phyloP scores from a whole-genome alignment of 1,140 invertebrate species.

The Battus philenor region DNA sequence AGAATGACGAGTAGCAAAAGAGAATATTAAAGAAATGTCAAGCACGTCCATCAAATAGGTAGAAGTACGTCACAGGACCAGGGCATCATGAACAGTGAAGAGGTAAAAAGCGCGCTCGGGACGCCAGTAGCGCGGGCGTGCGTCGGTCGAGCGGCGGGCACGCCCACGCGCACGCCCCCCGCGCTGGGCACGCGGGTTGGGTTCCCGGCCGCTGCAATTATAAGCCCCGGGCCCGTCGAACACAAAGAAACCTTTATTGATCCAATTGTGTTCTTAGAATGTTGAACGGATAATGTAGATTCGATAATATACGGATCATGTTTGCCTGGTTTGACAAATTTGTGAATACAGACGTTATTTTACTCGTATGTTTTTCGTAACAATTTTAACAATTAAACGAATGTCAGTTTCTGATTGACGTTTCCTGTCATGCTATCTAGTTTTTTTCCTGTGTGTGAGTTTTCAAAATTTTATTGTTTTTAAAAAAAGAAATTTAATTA shows the following conservation, averaged over 20 bases:
- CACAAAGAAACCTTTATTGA: slow-evolving; percentile 3
- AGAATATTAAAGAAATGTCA: no score
- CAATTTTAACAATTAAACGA: no score
- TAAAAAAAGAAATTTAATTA: no score
- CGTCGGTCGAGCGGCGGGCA: slow-evolving; percentile 21
- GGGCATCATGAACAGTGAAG: slow-evolving; percentile 30
- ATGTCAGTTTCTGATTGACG: no score
- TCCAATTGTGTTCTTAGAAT: slow-evolving; percentile 4
- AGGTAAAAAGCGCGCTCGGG: slow-evolving; percentile 12
- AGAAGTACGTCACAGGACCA: slow-evolving; percentile 51
- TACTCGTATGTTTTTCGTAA: no score
- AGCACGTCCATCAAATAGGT: slow-evolving; percentile 27
- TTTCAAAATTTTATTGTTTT: no score
- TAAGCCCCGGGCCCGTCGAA: background rate
- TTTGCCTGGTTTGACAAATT: background rate
- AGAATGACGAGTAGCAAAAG: no score
- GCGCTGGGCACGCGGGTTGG: slow-evolving; percentile 29
- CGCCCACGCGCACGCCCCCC: slow-evolving; percentile 40
- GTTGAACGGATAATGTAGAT: background rate
- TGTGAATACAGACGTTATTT: no score
- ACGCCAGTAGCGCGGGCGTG: slow-evolving; percentile 21
- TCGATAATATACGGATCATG: background rate
- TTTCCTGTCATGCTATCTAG: no score
- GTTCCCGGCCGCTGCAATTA: background rate
- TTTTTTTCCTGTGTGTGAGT: no score